Evolutionary conservation across 2,888 invertebrate genomes (phyloP).

Genomic region (Metalampra italica): DNA sequence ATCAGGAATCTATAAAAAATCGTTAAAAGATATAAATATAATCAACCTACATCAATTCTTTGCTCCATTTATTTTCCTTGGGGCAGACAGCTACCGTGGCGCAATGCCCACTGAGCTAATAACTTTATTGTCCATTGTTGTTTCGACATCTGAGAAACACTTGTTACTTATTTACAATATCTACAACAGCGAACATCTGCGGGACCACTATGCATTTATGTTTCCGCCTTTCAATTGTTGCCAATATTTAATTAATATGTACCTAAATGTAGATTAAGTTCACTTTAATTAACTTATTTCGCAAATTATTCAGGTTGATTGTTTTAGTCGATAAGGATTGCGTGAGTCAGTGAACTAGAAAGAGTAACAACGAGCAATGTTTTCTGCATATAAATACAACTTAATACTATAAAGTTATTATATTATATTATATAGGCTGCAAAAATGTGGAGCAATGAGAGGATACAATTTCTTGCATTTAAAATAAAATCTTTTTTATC

Average conservation of each 20-base stretch:
- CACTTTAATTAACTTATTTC: not conserved
- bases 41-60: no score
- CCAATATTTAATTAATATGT: not conserved
- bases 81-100: conserved; percentile 2
- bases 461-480: no score
- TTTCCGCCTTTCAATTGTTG: conserved; percentile 15
- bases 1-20: not conserved
- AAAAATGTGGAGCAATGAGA: no score
- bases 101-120: conserved; percentile 23
- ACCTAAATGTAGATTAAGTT: not conserved
- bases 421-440: no score
- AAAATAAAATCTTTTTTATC: no score
- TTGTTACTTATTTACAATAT: conserved; percentile 18
- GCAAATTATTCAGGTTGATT: not conserved
- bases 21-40: not conserved
- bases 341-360: not conserved
- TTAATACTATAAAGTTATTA: no score
- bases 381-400: no score
- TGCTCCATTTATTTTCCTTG: no score
- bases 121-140: conserved; percentile 26
- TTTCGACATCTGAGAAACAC: conserved; percentile 33
- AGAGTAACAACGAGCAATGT: no score
- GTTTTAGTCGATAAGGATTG: not conserved
- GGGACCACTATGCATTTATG: not conserved
- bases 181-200: not conserved